phyloP scores from a whole-genome alignment of 2,888 invertebrate species.

The Eudasyphora cyanicolor region DNA sequence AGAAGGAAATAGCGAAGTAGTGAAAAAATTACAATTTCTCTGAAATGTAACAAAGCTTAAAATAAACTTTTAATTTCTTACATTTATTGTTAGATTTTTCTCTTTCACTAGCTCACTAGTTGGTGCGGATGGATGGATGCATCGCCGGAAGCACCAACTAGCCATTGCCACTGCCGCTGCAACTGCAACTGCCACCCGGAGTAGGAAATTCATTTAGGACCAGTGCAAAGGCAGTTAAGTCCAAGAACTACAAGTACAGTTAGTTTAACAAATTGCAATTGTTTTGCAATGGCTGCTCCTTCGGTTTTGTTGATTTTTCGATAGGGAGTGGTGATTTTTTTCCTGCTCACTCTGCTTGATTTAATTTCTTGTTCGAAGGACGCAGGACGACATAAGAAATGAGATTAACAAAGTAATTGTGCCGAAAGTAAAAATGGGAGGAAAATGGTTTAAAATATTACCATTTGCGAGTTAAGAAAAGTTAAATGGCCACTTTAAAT shows the following conservation, averaged over 20 bases:
- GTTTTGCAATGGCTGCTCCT: background rate
- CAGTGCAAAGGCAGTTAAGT: background rate
- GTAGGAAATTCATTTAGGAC: background rate
- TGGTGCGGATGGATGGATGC: too few relatives aligned
- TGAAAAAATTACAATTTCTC: background rate
- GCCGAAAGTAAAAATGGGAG: background rate
- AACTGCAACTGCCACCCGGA: background rate
- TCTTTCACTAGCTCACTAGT: constrained; percentile 27
- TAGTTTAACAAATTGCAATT: constrained; percentile 41
- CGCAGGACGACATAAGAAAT: background rate
- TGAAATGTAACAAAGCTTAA: constrained; percentile 53
- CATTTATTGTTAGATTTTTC: constrained; percentile 60
- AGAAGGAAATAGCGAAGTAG: too few relatives aligned
- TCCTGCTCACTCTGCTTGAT: constrained; percentile 58
- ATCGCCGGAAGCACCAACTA: background rate
- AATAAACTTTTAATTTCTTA: constrained; percentile 65
- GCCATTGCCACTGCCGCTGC: background rate
- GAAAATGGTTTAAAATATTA: constrained; percentile 51
- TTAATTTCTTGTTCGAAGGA: constrained; percentile 48
- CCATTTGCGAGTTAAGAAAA: constrained; percentile 58
- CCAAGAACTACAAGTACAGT: constrained; percentile 17
- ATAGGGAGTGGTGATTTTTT: constrained; percentile 32
- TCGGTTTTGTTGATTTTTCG: constrained; percentile 1
- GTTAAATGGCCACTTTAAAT: constrained; percentile 67
- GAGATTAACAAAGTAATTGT: constrained; percentile 36